Evolutionary conservation across 2,113 vertebrate species (phyloP).

Genomic region (Papio anubis): DNA sequence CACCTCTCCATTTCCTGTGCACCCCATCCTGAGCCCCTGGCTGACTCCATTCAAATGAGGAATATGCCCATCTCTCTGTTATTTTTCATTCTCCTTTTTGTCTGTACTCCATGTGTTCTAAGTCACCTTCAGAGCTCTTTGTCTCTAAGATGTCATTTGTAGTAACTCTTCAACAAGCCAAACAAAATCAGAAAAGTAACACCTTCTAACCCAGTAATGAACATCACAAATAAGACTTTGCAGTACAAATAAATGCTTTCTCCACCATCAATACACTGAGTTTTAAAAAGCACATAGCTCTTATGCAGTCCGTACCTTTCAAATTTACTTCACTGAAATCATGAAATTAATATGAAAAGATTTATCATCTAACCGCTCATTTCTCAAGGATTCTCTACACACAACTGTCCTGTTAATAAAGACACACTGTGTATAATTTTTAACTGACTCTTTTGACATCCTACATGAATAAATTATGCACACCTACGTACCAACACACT

Average conservation of each 20-base stretch:
- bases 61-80: not conserved
- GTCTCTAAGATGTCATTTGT: not conserved
- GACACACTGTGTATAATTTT: not conserved
- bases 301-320: not conserved
- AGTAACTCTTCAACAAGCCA: conserved; percentile 22
- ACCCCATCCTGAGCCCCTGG: not conserved
- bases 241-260: not conserved
- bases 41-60: not conserved
- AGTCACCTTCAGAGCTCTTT: not conserved
- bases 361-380: not conserved
- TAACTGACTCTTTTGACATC: conserved; percentile 1
- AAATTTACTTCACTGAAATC: conserved; percentile 10
- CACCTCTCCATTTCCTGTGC: not conserved
- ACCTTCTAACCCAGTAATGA: not conserved
- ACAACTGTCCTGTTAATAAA: not conserved
- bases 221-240: not conserved
- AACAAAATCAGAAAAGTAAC: conserved; percentile 42
- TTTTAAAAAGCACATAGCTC: not conserved
- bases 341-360: conserved; percentile 8
- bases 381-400: not conserved
- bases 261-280: not conserved
- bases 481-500: not conserved
- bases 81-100: not conserved
- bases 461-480: not conserved
- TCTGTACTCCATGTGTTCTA: not conserved